Conservation (phyloP, 2,888 invertebrate species). For the Tetrapedia diversipes region DNA sequence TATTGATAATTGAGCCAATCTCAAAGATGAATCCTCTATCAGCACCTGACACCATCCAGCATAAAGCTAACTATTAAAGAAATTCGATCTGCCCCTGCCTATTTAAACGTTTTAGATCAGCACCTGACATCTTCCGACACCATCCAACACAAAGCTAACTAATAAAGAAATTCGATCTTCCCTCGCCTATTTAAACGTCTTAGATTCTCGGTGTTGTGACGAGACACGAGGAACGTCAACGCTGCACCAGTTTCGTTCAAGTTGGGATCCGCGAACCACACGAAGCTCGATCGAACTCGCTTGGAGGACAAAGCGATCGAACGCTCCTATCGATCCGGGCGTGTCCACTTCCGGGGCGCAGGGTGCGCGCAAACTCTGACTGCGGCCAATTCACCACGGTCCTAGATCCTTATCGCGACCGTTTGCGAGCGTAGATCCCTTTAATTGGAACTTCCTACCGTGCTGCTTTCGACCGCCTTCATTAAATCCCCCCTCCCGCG, state of each 20-base stretch:
- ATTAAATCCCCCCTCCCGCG: slow-evolving; percentile 54
- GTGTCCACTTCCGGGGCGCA: slow-evolving; percentile 53
- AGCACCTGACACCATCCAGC: slow-evolving; percentile 29
- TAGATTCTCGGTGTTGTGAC: slow-evolving; percentile 43
- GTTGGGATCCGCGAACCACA: slow-evolving; percentile 10
- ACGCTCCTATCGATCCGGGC: slow-evolving; percentile 54
- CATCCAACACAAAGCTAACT: too few relatives aligned
- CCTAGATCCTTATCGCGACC: slow-evolving; percentile 61
- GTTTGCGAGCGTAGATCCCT: slow-evolving; percentile 55
- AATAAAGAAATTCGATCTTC: slow-evolving; percentile 25
- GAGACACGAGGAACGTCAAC: slow-evolving; percentile 4
- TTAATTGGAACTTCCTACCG: slow-evolving; percentile 58
- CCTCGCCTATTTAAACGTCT: slow-evolving; percentile 3
- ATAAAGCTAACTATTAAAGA: neutral
- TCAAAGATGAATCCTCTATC: slow-evolving; percentile 31
- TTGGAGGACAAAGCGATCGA: slow-evolving; percentile 31
- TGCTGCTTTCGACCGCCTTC: slow-evolving; percentile 41
- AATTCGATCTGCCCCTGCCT: slow-evolving; percentile 27
- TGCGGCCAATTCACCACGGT: slow-evolving; percentile 43
- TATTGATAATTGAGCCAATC: slow-evolving; percentile 71
- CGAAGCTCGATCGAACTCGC: neutral
- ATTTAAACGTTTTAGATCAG: slow-evolving; percentile 30
- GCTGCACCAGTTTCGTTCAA: neutral
- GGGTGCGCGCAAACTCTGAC: slow-evolving; percentile 46
- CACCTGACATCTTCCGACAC: too few relatives aligned